Evolutionary conservation across 37 sponge, comb jelly and placozoan species (phyloP).

Genomic region (Mnemiopsis leidyi): DNA sequence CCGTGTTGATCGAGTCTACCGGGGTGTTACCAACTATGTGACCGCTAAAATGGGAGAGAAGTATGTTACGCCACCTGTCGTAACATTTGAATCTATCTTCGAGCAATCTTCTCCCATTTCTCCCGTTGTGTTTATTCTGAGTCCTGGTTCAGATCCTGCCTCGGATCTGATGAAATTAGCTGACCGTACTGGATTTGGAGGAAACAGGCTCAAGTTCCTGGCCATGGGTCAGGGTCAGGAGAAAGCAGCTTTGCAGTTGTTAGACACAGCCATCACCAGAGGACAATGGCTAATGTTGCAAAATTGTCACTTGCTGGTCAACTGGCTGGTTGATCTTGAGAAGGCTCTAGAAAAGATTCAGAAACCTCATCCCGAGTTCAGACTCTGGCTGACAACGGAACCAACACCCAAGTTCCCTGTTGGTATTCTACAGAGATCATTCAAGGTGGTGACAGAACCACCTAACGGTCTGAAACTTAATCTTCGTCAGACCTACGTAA

Average conservation of each 20-base stretch:
- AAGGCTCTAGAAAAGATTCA: constrained; percentile 91
- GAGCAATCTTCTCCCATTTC: constrained; percentile 91
- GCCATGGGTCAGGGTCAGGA: constrained; percentile 99
- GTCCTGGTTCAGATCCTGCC: constrained; percentile 98
- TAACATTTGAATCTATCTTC: constrained; percentile 86
- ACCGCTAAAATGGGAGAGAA: constrained; percentile 95
- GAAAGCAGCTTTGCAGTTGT: constrained; percentile 89
- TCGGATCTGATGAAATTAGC: constrained; percentile 95
- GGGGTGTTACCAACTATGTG: constrained; percentile 94
- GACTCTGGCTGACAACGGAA: constrained; percentile 97
- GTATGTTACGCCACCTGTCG: constrained; percentile 96
- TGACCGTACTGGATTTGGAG: constrained; percentile 89
- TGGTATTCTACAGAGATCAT: constrained; percentile 85
- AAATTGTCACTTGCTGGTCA: constrained; percentile 94
- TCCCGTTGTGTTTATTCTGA: constrained; percentile 98
- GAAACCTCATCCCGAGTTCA: constrained; percentile 98
- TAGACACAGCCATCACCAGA: constrained; percentile 90
- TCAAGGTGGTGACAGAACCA: constrained; percentile 94
- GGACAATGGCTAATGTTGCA: constrained; percentile 99
- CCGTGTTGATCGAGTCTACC: constrained; percentile 94
- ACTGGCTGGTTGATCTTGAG: constrained; percentile 93
- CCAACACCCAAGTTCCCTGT: constrained; percentile 97
- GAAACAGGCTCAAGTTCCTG: constrained; percentile 96
- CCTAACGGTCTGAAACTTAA: constrained; percentile 98
- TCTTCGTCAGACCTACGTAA: constrained; percentile 90